phyloP scores from a whole-genome alignment of 2,113 vertebrate genomes.

The Campylomormyrus tamandua region DNA sequence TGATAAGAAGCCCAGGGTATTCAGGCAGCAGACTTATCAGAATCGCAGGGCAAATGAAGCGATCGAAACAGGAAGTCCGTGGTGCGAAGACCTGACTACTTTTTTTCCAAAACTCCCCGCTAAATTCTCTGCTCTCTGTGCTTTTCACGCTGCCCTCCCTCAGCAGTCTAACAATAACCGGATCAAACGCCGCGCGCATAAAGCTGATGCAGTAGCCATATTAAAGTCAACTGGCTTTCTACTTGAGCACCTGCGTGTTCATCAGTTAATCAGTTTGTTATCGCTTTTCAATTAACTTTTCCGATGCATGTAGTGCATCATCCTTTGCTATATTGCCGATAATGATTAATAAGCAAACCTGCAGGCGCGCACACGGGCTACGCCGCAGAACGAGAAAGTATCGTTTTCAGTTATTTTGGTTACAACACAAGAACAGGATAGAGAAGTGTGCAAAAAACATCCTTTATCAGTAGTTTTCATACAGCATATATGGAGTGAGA shows the following conservation, averaged over 20 bases:
- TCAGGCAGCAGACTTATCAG: background rate
- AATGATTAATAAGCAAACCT: background rate
- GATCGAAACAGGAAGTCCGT: slow-evolving; percentile 14
- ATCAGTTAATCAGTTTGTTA: background rate
- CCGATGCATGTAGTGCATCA: background rate
- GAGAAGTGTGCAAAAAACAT: background rate
- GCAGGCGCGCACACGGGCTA: background rate
- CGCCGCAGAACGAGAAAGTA: background rate
- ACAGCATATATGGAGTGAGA: background rate
- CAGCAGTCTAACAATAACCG: background rate
- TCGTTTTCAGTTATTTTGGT: background rate
- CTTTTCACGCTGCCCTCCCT: background rate
- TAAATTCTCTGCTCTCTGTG: background rate
- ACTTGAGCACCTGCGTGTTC: background rate
- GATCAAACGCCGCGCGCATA: background rate
- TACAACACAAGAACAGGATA: background rate
- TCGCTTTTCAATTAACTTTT: background rate
- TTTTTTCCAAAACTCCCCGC: slow-evolving; percentile 1
- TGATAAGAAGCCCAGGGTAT: background rate
- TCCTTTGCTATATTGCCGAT: background rate
- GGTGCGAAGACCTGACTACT: background rate
- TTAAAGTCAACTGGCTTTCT: background rate
- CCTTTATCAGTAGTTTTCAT: background rate
- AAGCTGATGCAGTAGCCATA: background rate
- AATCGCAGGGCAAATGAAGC: background rate